These are phyloP conservation scores for Alloscopus bannaensis DNA, from an alignment of 2,888 invertebrate species.

Conservation along the genomic window DNA sequence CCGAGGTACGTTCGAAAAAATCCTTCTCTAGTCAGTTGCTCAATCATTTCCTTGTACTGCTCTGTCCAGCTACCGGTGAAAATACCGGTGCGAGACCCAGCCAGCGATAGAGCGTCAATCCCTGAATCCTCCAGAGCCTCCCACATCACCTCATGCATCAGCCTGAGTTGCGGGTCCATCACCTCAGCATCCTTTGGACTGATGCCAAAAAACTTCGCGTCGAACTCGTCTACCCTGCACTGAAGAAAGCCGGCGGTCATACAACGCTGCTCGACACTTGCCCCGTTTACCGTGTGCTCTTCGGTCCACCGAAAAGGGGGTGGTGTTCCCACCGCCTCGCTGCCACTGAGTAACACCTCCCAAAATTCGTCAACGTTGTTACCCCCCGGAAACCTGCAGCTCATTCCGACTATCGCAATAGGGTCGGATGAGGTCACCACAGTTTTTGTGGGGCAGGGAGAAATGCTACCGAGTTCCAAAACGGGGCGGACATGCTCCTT, in stretches of 20 bases:
- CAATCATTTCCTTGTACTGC: conserved; percentile 43
- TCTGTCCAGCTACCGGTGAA: conserved; percentile 48
- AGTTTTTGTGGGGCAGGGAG: no score
- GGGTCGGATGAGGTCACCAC: no score
- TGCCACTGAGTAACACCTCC: conserved; percentile 23
- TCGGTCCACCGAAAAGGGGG: conserved; percentile 31
- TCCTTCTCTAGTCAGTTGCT: background rate
- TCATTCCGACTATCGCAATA: conserved; percentile 50
- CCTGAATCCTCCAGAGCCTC: conserved; percentile 37
- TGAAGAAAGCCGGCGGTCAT: conserved; percentile 47
- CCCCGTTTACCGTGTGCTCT: conserved; percentile 3
- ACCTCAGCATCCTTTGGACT: conserved; percentile 50
- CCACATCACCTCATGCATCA: conserved; percentile 42
- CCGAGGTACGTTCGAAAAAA: conserved; percentile 16
- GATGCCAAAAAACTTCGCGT: conserved; percentile 53
- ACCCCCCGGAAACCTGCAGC: conserved; percentile 37
- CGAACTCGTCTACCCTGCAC: conserved; percentile 45
- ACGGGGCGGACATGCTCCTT: no score
- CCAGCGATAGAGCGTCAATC: conserved; percentile 18
- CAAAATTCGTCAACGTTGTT: conserved; percentile 44
- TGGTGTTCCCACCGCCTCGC: conserved; percentile 3
- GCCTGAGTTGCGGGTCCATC: conserved; percentile 39
- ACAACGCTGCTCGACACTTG: background rate
- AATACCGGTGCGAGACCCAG: conserved; percentile 35
- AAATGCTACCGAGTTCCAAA: no score